These are phyloP conservation scores for Natator depressus DNA, from an alignment of 2,113 vertebrate genomes.

Conservation along the genomic window DNA sequence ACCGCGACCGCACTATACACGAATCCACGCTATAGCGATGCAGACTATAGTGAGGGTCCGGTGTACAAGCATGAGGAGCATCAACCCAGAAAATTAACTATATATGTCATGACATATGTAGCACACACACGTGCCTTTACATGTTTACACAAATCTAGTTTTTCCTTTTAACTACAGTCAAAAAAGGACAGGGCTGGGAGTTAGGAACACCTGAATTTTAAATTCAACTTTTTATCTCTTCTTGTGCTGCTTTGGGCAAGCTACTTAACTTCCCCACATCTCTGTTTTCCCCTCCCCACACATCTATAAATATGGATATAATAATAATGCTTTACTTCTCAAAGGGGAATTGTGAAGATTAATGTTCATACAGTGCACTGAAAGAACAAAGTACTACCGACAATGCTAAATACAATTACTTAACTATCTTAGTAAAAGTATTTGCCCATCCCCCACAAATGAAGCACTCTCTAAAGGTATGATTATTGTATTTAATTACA, in stretches of 20 bases:
- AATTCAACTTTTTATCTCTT: not conserved
- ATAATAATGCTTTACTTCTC: not conserved
- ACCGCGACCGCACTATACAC: no score
- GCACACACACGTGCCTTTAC: not conserved
- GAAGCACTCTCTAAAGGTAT: not conserved
- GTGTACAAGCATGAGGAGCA: not conserved
- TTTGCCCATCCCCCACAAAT: not conserved
- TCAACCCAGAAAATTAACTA: not conserved
- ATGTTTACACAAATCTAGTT: not conserved
- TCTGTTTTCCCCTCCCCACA: not conserved
- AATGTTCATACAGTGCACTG: not conserved
- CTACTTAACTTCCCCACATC: not conserved
- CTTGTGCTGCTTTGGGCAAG: not conserved
- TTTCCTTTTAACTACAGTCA: not conserved
- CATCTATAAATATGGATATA: not conserved
- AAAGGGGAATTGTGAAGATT: not conserved
- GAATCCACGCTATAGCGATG: no score
- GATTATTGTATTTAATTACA: slow-evolving; percentile 6
- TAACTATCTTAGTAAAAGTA: not conserved
- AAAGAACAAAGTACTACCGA: not conserved
- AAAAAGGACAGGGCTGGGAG: not conserved
- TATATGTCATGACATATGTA: not conserved
- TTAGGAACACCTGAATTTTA: not conserved
- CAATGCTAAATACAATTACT: not conserved
- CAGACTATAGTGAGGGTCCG: no score